Base-by-base conservation (phyloP, 2,888 invertebrate genomes). In the Rhimphoctona megacephalus region DNA sequence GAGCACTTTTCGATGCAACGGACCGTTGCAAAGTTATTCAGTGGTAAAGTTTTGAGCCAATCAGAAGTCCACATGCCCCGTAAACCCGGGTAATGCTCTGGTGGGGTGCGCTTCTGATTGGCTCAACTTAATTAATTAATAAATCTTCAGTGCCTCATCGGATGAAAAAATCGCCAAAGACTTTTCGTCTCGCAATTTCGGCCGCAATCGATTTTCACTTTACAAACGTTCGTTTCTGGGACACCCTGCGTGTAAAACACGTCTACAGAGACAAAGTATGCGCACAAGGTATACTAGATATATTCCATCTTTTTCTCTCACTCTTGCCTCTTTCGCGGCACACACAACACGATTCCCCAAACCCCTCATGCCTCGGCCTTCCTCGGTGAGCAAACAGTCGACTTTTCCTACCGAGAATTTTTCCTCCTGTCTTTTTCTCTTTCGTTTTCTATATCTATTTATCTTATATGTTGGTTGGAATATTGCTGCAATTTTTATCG, bases 401-500 rank as follows among this genome's bases (percentile, higher is more conserved):
- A 74, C 89, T 89, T 88, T 81, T 72, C 79, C 81, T 66, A 72
- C 73, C 17, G 74, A 49, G 36, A 52, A 54, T 43, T n/a, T 57
- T 49, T 14, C 33, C 19, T 33, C 14, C 61, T 6, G 54, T 36
- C 43, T 14, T 11, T 2, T 39, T 6, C 54, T 46, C 57, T 30
- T 14, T 66, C 43, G 52, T 52, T 72, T 66, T 19, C 39, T 22
- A 33, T 36, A 54, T 25, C 39, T 61, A 49, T 72, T 22, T 25
- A 30, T 69, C 64, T 67, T 43, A 43, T n/a, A 49, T n/a, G 67
- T 64, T 52, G 54, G 61, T 39, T 46, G 67, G 78, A 57, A 87
- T 87, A 88, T 85, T 81, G 82, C 84, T 70, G 87, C 83, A 85
- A 88, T 87, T 88, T 86, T 88, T 84, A 79, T 49, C 79, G 66